Base-by-base conservation (phyloP, 1,140 invertebrate species). In the Macrobrachium rosenbergii region DNA sequence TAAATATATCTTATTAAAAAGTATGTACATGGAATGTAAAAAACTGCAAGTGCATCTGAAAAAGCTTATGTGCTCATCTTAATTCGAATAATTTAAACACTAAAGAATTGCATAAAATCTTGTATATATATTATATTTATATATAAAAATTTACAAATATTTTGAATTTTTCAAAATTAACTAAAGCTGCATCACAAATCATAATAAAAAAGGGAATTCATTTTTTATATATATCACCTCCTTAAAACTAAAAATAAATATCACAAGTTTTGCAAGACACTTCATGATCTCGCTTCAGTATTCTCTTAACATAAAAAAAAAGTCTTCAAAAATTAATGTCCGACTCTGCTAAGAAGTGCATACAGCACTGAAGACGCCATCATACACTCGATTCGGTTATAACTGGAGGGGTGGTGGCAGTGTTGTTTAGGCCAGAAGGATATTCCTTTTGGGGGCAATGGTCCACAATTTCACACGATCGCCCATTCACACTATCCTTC, bases 21-120 rank as follows among this genome's bases (percentile, higher is more conserved):
- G 73, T 87, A 87, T 87, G 64, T 87, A 87, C 85, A 87, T 87
- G 85, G 85, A 87, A 87, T 87, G 85, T 87, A 87, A 81, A 80
- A 87, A 87, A 28, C 60, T 86, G 85, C 79, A 81, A 28, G 67
- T 69, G 77, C 63, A 82, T 60, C 64, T 64, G 69, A 52, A 73
- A 58, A 80, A 75, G 78, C 85, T 17, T 76, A 80, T 82, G 78
- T 87, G 85, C 85, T 62, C 73, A 78, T 63, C 62, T 63, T 28
- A 72, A 72, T 72, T 14, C 37, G 67, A 69, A 79, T 60, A 76
- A 62, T 64, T 28, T 77, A 76, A 76, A 77, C 43, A 23, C 45
- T 77, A 23, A n/a, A 37, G 72, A 19, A 60, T 62, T 52, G 52
- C 52, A 52, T 52, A 52, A 52, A 52, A 78, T 64, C 83, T 62